Evolutionary conservation across 1,140 invertebrate species (phyloP), one percentile per base, ranked within the genome.

Genomic region (Andrena cerasifolii): DNA sequence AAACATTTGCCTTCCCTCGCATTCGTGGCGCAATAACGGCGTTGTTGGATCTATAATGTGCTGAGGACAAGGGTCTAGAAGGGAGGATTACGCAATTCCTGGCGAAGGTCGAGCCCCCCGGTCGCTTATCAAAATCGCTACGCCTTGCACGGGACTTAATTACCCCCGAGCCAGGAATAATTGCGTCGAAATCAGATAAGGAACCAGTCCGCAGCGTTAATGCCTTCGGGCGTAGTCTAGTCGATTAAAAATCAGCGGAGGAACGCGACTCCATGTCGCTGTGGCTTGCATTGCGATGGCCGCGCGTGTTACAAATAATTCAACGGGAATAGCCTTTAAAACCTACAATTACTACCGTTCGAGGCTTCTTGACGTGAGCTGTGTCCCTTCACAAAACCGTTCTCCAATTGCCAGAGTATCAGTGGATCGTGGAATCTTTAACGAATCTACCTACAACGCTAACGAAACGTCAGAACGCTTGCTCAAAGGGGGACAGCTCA

Each of bases 111-210:
- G 40, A 21, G n/a, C n/a, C 47, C 28, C 7, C 36, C 31, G 54
- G 31, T 43, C 61, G 71, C 65, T 68, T 76, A 76, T 73, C 62
- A 58, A 49, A 82, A 78, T 82, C 31, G 54, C 68, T 68, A 56
- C 67, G 45, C 18, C 54, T 56, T 54, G 33, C 33, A 68, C 40
- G 65, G 80, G 26, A 62, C 54, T 59, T 70, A 51, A 83, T 83
- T 78, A 62, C 43, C 58, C 56, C 28, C 26, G 45, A 68, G 67
- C 49, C n/a, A 66, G 36, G 77, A 63, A 76, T 83, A 83, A 83
- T 68, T 76, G 73, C 73, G 63, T 59, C 53, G 73, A 26, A 47
- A 63, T 54, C 59, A 63, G 74, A 82, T 78, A 78, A 70, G 49
- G 62, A 82, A 83, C 68, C 58, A 78, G 71, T 56, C 28, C 33